Conservation (phyloP, 2,888 invertebrate species). For the Erebia aethiops region DNA sequence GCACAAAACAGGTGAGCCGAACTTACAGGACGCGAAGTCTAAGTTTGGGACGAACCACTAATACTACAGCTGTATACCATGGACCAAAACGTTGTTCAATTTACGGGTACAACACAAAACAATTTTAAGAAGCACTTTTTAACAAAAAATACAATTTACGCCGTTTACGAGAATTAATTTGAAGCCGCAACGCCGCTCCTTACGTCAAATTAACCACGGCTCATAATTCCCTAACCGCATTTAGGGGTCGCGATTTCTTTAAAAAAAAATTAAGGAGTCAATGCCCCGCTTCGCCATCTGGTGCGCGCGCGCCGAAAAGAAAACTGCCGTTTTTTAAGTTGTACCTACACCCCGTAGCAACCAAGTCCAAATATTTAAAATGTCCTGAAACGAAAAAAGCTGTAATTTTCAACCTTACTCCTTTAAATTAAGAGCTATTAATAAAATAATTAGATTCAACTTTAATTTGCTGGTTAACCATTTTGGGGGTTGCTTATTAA, state of each 20-base stretch:
- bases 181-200: constrained; percentile 59
- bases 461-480: constrained; percentile 18
- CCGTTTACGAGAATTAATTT: constrained; percentile 28
- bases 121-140: background rate
- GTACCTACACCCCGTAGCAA: constrained; percentile 59
- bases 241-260: constrained; percentile 75
- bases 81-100: background rate
- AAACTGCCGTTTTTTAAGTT: constrained; percentile 47
- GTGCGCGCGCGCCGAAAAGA: constrained; percentile 60
- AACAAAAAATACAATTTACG: constrained; percentile 26
- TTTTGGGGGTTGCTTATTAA: constrained; percentile 47
- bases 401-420: constrained; percentile 41
- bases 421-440: constrained; percentile 22
- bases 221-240: constrained; percentile 66
- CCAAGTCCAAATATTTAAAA: constrained; percentile 42
- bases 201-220: constrained; percentile 62
- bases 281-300: constrained; percentile 74
- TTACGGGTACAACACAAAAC: constrained; percentile 1
- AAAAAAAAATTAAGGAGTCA: constrained; percentile 72
- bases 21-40: too few species aligned
- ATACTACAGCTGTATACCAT: too few species aligned
- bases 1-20: too few species aligned
- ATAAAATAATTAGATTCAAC: background rate
- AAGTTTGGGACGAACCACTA: too few species aligned
- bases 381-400: constrained; percentile 16